A percentile compares a stretch with the other conserved stretches of the same genome.
phyloP scores from a whole-genome alignment of 2,797 vertebrate species.

The Coregonus ussuriensis region DNA sequence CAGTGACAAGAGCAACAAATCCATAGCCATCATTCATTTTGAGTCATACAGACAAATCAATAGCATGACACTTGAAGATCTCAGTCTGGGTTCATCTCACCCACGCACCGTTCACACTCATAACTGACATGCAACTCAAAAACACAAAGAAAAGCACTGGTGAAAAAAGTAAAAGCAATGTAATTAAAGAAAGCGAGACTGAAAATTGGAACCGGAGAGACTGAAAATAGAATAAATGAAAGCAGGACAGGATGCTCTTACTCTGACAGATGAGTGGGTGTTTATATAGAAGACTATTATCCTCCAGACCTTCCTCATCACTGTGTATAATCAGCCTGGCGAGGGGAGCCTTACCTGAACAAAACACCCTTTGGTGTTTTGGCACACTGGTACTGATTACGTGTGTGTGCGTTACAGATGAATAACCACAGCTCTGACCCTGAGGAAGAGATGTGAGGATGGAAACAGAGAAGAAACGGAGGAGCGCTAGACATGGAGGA shows the following conservation, averaged over 20 bases:
- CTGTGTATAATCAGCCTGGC: too few relatives aligned
- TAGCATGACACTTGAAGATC: not conserved
- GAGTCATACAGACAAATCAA: not conserved
- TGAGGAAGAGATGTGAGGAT: slow-evolving; percentile 75
- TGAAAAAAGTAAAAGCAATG: not conserved
- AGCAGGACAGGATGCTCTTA: not conserved
- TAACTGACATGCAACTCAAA: not conserved
- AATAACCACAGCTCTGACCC: slow-evolving; percentile 75
- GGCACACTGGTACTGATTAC: not conserved
- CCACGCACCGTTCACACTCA: not conserved
- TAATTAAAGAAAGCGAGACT: not conserved
- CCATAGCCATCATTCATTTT: not conserved
- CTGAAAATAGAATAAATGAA: not conserved
- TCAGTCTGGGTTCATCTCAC: not conserved
- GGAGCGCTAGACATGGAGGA: slow-evolving; percentile 67
- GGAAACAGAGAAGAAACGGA: slow-evolving; percentile 40
- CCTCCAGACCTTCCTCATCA: not conserved
- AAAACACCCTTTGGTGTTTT: not conserved
- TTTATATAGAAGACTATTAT: not conserved
- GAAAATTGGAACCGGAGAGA: not conserved
- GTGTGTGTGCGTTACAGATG: slow-evolving; percentile 63
- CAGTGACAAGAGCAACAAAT: not conserved
- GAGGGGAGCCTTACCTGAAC: not conserved
- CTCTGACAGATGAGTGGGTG: not conserved
- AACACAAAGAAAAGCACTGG: not conserved